Conservation (phyloP, 2,888 invertebrate genomes). For the Rhyacophila evoluta region DNA sequence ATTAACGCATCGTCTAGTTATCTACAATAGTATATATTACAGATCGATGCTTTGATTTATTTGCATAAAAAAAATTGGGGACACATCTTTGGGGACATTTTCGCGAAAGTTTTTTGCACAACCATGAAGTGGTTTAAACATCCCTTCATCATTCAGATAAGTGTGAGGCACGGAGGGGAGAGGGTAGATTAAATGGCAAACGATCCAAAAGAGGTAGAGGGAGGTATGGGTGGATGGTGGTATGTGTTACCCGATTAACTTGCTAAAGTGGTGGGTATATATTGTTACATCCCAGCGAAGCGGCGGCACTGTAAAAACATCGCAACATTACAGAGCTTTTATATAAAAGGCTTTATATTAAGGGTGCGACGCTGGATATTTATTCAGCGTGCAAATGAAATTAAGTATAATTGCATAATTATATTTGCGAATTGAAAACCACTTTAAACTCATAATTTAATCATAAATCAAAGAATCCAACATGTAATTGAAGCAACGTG, state of each 20-base stretch:
- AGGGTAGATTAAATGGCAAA: conserved; percentile 1
- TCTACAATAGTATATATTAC: no score
- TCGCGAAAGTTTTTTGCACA: background rate
- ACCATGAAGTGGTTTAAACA: background rate
- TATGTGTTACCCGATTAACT: conserved; percentile 49
- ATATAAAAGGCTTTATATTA: conserved; percentile 54
- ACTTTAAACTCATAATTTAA: background rate
- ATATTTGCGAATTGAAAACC: no score
- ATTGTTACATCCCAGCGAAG: conserved; percentile 1
- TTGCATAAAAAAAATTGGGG: no score
- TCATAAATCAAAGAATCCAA: no score
- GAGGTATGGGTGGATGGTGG: conserved; percentile 29
- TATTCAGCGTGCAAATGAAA: conserved; percentile 33
- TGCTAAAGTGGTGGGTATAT: conserved; percentile 50
- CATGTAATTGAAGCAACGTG: background rate
- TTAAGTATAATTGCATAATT: no score
- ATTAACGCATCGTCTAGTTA: no score
- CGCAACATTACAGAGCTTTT: conserved; percentile 52
- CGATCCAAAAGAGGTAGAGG: conserved; percentile 29
- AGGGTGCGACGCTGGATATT: conserved; percentile 17
- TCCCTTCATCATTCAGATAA: conserved; percentile 11
- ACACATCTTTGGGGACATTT: background rate
- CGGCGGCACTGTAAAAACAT: conserved; percentile 53
- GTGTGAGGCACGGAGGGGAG: background rate
- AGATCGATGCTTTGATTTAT: no score